A percentile compares a stretch with the other conserved stretches of the same genome.
These are phyloP conservation scores for Oreohelix idahoensis DNA, from an alignment of 1,140 invertebrate species.

Conservation along the genomic window DNA sequence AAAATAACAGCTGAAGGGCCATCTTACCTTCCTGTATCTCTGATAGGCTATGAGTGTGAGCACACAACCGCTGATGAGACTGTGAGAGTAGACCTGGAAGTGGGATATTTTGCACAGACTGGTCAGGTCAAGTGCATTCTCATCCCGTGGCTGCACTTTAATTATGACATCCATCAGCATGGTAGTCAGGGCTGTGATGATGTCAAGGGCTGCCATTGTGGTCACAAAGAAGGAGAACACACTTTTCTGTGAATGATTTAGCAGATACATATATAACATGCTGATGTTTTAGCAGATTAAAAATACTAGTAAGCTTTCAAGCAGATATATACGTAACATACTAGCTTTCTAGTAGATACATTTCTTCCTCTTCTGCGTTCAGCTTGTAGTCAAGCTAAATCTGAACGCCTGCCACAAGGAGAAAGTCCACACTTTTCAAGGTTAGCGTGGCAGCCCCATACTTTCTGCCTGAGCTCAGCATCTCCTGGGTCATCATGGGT, in stretches of 20 bases:
- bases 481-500: no score
- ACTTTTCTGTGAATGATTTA: not conserved
- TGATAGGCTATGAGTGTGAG: slow-evolving; percentile 11
- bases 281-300: no score
- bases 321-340: no score
- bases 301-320: no score
- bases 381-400: no score
- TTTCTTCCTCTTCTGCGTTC: no score
- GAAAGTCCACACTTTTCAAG: no score
- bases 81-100: slow-evolving; percentile 26
- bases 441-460: no score
- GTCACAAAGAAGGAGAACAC: slow-evolving; percentile 45
- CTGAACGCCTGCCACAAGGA: no score
- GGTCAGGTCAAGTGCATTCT: not conserved
- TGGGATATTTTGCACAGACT: slow-evolving; percentile 22
- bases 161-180: slow-evolving; percentile 44
- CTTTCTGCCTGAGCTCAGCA: no score
- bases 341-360: no score
- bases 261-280: no score
- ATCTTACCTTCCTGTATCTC: slow-evolving; percentile 20
- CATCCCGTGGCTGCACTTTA: slow-evolving; percentile 25
- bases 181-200: slow-evolving; percentile 39
- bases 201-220: slow-evolving; percentile 41
- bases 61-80: slow-evolving; percentile 26
- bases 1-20: not conserved